Evolutionary conservation across 64 coral and sea anemone genomes (phyloP).

Genomic region (Stylophora pistillata): DNA sequence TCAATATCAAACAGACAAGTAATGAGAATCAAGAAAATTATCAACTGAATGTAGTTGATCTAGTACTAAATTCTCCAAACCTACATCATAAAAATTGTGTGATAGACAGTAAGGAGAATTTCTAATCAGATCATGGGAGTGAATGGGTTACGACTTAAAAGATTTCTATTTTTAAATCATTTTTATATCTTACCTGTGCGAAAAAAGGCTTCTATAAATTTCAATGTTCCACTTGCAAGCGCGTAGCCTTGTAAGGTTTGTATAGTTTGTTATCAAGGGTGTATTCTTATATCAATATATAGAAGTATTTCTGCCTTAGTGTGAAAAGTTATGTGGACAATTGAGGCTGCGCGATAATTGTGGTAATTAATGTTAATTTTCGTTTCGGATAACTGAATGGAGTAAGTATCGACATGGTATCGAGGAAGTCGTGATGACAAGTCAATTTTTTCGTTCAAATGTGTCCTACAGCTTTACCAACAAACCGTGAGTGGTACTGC

Average conservation of each 20-base stretch:
- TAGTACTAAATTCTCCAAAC: too few relatives aligned
- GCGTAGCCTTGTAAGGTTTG: neutral
- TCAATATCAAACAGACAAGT: too few relatives aligned
- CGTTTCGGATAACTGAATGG: neutral
- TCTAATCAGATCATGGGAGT: too few relatives aligned
- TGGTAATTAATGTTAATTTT: neutral
- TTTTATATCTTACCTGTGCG: conserved; percentile 17
- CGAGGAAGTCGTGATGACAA: neutral
- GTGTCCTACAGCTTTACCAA: too few relatives aligned
- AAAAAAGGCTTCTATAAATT: conserved; percentile 6
- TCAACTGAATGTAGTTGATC: too few relatives aligned
- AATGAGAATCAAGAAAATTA: too few relatives aligned
- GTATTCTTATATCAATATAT: neutral
- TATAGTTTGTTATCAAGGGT: neutral
- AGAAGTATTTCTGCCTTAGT: neutral
- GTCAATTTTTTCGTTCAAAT: neutral
- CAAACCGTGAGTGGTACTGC: too few relatives aligned
- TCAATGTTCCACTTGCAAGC: neutral
- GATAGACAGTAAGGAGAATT: too few relatives aligned
- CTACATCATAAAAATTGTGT: too few relatives aligned
- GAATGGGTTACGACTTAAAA: neutral
- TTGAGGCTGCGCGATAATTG: neutral
- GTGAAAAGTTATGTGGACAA: neutral
- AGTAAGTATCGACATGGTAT: too few relatives aligned
- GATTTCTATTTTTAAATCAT: conserved; percentile 24